A percentile compares a stretch with the other conserved stretches of the same genome.
These are phyloP conservation scores for Sarotherodon lohbergeri DNA, from an alignment of 2,113 vertebrate species.

Conservation along the genomic window DNA sequence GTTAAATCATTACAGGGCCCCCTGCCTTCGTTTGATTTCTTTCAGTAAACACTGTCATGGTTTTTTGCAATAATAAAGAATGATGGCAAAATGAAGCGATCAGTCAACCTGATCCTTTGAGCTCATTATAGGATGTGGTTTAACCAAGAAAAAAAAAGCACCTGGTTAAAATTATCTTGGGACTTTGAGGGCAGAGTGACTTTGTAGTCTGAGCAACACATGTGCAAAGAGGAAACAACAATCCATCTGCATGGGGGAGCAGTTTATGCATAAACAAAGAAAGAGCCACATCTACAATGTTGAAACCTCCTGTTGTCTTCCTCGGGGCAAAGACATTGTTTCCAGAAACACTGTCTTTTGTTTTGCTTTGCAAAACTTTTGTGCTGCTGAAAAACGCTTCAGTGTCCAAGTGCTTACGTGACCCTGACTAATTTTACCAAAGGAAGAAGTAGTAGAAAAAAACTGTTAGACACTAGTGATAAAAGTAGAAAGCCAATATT, in stretches of 20 bases:
- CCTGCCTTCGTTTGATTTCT: neutral
- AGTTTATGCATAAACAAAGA: constrained; percentile 21
- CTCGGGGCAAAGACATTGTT: neutral
- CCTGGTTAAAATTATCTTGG: constrained; percentile 46
- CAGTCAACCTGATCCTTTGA: neutral
- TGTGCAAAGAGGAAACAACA: constrained; percentile 23
- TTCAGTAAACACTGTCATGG: neutral
- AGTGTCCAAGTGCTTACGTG: neutral
- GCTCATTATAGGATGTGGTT: neutral
- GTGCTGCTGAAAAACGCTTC: neutral
- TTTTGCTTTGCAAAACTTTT: neutral
- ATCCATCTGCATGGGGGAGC: neutral
- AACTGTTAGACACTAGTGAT: neutral
- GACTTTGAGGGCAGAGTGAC: constrained; percentile 3
- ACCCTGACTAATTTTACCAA: neutral
- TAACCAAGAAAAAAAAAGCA: constrained; percentile 3
- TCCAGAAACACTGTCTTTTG: constrained; percentile 15
- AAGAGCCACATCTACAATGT: neutral
- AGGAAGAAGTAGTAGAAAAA: neutral
- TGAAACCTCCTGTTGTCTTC: constrained; percentile 9
- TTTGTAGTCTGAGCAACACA: constrained; percentile 21
- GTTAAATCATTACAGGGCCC: neutral
- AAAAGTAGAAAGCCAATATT: neutral
- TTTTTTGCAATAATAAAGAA: neutral
- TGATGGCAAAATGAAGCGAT: neutral